Evolutionary conservation across 2,888 invertebrate genomes (phyloP).

Genomic region (Thecocarcelia acutangulata): DNA sequence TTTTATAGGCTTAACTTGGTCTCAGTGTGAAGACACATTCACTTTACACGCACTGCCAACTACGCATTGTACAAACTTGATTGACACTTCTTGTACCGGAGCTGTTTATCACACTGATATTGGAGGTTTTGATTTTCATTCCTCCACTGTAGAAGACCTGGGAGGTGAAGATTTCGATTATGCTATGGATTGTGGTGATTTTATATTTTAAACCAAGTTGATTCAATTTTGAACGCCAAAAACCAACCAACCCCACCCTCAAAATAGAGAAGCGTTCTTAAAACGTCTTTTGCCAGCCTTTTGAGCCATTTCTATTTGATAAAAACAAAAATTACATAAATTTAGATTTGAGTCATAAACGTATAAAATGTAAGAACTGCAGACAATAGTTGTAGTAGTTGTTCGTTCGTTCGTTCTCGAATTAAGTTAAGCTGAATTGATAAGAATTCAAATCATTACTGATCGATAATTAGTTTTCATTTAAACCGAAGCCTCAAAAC

Average conservation of each 20-base stretch:
- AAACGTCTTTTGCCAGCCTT: constrained; percentile 61
- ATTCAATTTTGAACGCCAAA: constrained; percentile 43
- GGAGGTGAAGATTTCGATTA: constrained; percentile 86
- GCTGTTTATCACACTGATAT: constrained; percentile 86
- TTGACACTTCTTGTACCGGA: constrained; percentile 83
- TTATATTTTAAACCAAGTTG: constrained; percentile 83
- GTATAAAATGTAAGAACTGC: constrained; percentile 55
- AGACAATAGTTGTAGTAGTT: constrained; percentile 65
- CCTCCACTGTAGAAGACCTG: constrained; percentile 81
- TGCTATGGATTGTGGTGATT: constrained; percentile 88
- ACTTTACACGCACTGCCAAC: constrained; percentile 86
- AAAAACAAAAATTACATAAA: constrained; percentile 26
- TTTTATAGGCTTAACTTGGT: constrained; percentile 84
- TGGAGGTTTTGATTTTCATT: constrained; percentile 83
- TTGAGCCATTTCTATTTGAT: constrained; percentile 51
- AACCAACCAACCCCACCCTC: constrained; percentile 67
- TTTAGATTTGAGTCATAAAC: constrained; percentile 32
- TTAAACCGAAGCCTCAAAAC: constrained; percentile 44
- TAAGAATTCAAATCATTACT: constrained; percentile 20
- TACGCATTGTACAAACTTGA: constrained; percentile 85
- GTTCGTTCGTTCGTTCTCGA: constrained; percentile 43
- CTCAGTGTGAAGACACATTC: constrained; percentile 86
- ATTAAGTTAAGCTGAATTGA: constrained; percentile 40
- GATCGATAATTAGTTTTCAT: constrained; percentile 31
- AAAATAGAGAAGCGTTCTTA: constrained; percentile 49